phyloP scores from a whole-genome alignment of 2,113 vertebrate species.

The Gopherus flavomarginatus region DNA sequence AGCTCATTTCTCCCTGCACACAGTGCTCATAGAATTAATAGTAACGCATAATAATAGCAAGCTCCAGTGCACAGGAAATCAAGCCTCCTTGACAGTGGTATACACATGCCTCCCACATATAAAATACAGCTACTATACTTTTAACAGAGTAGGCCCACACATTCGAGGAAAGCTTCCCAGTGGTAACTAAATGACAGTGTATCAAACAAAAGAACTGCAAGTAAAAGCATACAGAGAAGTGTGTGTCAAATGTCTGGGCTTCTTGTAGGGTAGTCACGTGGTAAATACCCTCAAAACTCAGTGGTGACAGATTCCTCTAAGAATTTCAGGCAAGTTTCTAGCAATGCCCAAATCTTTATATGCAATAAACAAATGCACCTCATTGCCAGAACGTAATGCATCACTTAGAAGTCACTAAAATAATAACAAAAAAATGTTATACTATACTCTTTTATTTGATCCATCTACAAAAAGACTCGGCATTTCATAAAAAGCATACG shows the following conservation, averaged over 20 bases:
- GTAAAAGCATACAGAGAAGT: background rate
- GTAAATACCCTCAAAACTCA: background rate
- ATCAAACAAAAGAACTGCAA: background rate
- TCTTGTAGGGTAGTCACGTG: background rate
- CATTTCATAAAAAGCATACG: no score
- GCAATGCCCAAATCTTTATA: background rate
- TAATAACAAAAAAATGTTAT: background rate
- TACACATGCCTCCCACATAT: background rate
- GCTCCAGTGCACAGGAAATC: background rate
- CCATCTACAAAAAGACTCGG: no score
- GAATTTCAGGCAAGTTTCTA: background rate
- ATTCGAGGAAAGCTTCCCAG: background rate
- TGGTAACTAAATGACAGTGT: background rate
- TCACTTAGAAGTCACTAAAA: background rate
- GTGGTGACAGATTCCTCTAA: background rate
- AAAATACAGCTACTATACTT: background rate
- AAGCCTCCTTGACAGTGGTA: background rate
- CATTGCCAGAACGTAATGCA: background rate
- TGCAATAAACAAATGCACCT: background rate
- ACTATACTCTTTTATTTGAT: no score
- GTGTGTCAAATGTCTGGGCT: background rate
- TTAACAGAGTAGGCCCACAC: background rate
- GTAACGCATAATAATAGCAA: background rate
- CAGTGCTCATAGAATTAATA: background rate
- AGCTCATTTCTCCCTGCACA: background rate